Percentiles rank a stretch among this genome's conserved stretches.
phyloP scores from a whole-genome alignment of 2,113 vertebrate species.

The Danionella cerebrum region DNA sequence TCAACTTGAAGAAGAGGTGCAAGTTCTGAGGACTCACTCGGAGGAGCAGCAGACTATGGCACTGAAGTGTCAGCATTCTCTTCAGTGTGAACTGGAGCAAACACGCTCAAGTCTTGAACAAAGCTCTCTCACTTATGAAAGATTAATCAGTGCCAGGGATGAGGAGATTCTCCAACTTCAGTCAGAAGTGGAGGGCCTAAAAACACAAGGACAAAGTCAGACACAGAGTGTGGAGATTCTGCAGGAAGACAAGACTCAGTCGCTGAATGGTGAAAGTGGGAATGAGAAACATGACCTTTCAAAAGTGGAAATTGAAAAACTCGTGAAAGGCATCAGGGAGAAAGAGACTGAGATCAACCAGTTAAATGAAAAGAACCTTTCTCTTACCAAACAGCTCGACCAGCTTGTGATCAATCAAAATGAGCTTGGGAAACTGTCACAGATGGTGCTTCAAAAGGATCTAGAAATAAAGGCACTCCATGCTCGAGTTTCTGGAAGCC shows the following conservation, averaged over 20 bases:
- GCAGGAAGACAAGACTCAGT: slow-evolving; percentile 80
- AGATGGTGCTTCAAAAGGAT: slow-evolving; percentile 88
- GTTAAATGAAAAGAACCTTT: slow-evolving; percentile 89
- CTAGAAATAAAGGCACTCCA: slow-evolving; percentile 88
- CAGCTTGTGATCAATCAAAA: slow-evolving; percentile 76
- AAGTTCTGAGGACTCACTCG: slow-evolving; percentile 61
- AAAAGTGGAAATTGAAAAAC: slow-evolving; percentile 82
- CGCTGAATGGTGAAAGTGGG: slow-evolving; percentile 80
- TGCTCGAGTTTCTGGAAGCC: slow-evolving; percentile 70
- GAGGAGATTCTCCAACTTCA: slow-evolving; percentile 78
- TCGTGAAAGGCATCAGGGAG: slow-evolving; percentile 88
- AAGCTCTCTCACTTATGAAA: slow-evolving; percentile 72
- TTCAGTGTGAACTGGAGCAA: slow-evolving; percentile 80
- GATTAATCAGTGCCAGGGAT: slow-evolving; percentile 77
- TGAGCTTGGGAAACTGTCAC: slow-evolving; percentile 85
- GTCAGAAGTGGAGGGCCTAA: slow-evolving; percentile 69
- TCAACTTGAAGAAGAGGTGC: slow-evolving; percentile 73
- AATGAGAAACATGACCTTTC: slow-evolving; percentile 95
- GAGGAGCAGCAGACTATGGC: slow-evolving; percentile 77
- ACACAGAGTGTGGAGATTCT: slow-evolving; percentile 72
- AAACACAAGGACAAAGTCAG: slow-evolving; percentile 60
- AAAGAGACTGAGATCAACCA: slow-evolving; percentile 88
- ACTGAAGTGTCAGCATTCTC: slow-evolving; percentile 69
- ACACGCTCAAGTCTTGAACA: slow-evolving; percentile 76
- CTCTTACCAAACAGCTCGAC: slow-evolving; percentile 79